Conservation (phyloP, 2,888 invertebrate species). For the Metellina segmentata region DNA sequence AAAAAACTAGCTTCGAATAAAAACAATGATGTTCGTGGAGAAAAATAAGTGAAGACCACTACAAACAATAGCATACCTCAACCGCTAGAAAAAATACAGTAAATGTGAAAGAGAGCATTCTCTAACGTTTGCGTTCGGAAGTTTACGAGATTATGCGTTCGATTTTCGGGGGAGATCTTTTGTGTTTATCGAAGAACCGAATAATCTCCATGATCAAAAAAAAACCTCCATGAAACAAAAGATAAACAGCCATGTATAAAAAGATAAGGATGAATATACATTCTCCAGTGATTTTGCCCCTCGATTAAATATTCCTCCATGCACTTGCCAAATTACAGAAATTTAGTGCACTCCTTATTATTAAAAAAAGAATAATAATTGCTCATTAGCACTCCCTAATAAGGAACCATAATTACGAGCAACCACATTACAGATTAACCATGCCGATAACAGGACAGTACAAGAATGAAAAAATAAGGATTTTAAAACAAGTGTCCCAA, state of each 20-base stretch:
- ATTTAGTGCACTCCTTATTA: not conserved
- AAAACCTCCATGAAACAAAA: not conserved
- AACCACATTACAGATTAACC: constrained; percentile 63
- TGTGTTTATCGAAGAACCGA: not conserved
- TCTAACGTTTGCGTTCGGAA: not conserved
- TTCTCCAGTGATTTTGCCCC: not conserved
- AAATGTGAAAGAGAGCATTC: not conserved
- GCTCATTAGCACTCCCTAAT: constrained; percentile 50
- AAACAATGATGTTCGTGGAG: not conserved
- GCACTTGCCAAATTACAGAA: not conserved
- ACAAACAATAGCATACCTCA: not conserved
- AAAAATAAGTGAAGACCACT: not conserved
- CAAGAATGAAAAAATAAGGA: not conserved
- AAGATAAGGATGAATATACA: not conserved
- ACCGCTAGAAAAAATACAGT: not conserved
- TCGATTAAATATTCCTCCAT: not conserved
- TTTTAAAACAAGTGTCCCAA: constrained; percentile 11
- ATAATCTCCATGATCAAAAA: not conserved
- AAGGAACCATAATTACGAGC: constrained; percentile 50
- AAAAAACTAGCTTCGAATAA: not conserved
- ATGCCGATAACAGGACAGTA: constrained; percentile 39
- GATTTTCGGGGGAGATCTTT: not conserved
- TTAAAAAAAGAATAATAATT: constrained; percentile 18
- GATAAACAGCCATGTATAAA: not conserved
- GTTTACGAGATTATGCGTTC: not conserved